phyloP scores from a whole-genome alignment of 2,113 vertebrate species.

The Cyanoliseus patagonus region DNA sequence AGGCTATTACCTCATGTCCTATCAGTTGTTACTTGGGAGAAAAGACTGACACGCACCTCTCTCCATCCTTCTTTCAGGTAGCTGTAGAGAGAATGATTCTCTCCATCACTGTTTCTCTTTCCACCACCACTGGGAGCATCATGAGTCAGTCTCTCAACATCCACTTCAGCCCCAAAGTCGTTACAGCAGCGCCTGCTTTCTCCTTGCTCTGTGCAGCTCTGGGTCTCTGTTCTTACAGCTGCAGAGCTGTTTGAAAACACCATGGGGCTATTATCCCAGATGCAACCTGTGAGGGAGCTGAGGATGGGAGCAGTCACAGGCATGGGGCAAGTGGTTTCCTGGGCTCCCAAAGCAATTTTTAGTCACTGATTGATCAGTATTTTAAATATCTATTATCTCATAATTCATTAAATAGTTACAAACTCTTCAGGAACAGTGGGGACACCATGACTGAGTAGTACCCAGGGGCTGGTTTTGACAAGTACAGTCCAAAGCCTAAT shows the following conservation, averaged over 20 bases:
- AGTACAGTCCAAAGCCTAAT: background rate
- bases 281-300: background rate
- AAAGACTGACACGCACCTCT: background rate
- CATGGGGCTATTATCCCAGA: rapidly evolving
- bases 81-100: background rate
- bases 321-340: background rate
- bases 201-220: background rate
- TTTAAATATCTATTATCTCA: background rate
- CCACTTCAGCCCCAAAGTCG: background rate
- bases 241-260: background rate
- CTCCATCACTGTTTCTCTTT: background rate
- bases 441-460: background rate
- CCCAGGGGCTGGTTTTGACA: background rate
- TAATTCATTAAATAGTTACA: background rate
- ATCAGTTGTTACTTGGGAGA: background rate
- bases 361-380: background rate
- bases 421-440: background rate
- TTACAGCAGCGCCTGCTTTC: background rate
- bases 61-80: background rate
- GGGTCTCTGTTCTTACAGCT: background rate
- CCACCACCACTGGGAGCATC: background rate
- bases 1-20: background rate
- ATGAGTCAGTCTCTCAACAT: background rate
- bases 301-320: background rate
- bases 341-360: background rate